Evolutionary conservation across 64 coral and sea anemone genomes (phyloP), one percentile per base, ranked within the genome.

Genomic region (Acropora tenuis): DNA sequence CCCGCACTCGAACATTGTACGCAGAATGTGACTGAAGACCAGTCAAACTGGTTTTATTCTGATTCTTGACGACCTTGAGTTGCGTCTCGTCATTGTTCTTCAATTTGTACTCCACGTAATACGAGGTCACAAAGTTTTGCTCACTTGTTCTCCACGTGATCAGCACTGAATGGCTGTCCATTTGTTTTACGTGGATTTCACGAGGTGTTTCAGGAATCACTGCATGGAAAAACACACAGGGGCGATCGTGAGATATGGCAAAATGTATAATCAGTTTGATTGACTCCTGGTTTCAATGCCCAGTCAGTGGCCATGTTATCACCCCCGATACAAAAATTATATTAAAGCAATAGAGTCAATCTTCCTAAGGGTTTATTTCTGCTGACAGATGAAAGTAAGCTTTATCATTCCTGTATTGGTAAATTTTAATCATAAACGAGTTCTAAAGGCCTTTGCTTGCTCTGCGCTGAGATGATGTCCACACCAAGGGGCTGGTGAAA

Each of bases 11-110:
- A 16, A 85, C 65, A 3, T 85, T 44, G 45, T 85, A 85, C 43
- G 13, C 61, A 30, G 82, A 61, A 47, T 85, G 61, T 67, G 82
- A 69, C 82, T 85, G 61, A 69, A 85, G 65, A 30, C 45, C 66
- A 1, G 63, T 85, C 66, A 85, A 85, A 85, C 82, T 85, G 17
- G 82, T 72, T 19, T 11, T 72, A n/a, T 85, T 85, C 18, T 85
- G 82, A 46, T 85, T 72, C 82, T 30, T 43, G 7, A 85, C 43
- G 68, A 85, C 82, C 47, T 85, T 85, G 2, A 85, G 82, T 46
- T 46, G 66, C 45, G 50, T 45, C n/a, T 71, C 61, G 2, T 85
- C 65, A 4, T n/a, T 8, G 72, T 50, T 50, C 3, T 47, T 69
- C 16, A 85, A 45, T 85, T 40, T 72, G 82, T 85, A 85, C 63